phyloP scores from a whole-genome alignment of 2,113 vertebrate genomes.

The Bos indicus region DNA sequence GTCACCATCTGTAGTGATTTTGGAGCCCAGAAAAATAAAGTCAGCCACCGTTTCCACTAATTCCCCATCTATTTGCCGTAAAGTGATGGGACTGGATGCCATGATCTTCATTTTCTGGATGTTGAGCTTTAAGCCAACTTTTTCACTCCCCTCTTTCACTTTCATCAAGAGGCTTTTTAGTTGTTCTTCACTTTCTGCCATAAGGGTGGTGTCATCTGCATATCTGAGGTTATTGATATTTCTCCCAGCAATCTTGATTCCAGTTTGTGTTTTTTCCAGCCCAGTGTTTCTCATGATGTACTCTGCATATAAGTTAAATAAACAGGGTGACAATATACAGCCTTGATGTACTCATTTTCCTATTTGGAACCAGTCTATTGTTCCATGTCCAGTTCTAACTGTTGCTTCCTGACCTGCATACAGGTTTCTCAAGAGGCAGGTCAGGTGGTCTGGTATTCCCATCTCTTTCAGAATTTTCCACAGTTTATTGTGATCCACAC shows the following conservation, averaged over 20 bases:
- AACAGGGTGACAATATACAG: neutral
- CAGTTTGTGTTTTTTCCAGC: neutral
- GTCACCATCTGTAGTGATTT: no score
- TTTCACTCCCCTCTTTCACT: neutral
- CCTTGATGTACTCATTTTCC: neutral
- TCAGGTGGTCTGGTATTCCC: neutral
- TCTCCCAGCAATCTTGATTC: neutral
- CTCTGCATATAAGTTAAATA: neutral
- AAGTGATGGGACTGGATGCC: no score
- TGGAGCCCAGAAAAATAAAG: no score
- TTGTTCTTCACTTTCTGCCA: no score
- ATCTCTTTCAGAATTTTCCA: neutral
- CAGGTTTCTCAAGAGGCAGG: no score
- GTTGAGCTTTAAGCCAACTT: no score
- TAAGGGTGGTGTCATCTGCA: neutral
- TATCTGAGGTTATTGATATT: neutral
- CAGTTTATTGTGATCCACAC: neutral
- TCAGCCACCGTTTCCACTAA: no score
- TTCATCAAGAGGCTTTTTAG: no score
- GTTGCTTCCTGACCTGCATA: no score
- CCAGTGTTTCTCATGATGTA: neutral
- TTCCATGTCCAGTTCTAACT: neutral
- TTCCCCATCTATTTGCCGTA: rapidly evolving
- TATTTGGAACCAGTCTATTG: neutral
- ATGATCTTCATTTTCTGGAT: no score